phyloP scores from a whole-genome alignment of 1,140 invertebrate genomes.

The Magallana ariakensis region DNA sequence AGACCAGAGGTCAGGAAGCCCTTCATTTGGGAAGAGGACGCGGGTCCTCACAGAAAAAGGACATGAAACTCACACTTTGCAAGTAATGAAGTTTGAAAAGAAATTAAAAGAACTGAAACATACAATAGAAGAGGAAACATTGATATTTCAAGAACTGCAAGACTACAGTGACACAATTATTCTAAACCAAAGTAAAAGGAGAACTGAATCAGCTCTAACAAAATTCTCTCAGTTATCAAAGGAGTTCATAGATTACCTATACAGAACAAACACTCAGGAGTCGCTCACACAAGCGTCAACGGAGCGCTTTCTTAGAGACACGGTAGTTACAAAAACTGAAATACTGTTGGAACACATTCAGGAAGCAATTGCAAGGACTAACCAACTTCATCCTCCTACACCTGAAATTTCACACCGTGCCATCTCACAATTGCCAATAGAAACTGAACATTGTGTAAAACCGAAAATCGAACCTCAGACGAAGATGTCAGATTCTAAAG shows the following conservation, averaged over 20 bases:
- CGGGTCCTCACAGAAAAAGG: too few relatives aligned
- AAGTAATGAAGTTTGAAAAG: neutral
- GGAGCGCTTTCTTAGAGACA: too few relatives aligned
- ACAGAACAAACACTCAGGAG: neutral
- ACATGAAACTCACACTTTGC: neutral
- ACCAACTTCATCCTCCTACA: neutral
- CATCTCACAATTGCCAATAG: neutral
- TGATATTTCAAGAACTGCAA: neutral
- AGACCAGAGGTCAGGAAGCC: neutral
- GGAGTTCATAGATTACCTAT: neutral
- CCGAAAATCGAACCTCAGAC: neutral
- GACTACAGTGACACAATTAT: neutral
- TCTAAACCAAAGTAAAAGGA: neutral
- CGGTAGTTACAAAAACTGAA: neutral
- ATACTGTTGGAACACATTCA: neutral
- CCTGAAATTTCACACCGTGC: neutral
- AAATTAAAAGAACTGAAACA: neutral
- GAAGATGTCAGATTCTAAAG: neutral
- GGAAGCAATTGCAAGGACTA: neutral
- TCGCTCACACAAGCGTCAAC: neutral
- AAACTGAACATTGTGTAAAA: neutral
- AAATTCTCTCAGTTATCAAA: neutral
- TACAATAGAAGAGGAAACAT: neutral
- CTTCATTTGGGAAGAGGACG: neutral
- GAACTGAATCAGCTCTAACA: neutral